Percentiles rank a stretch among this genome's conserved stretches.
Conservation (phyloP, 2,113 vertebrate genomes). For the Acanthochromis polyacanthus region DNA sequence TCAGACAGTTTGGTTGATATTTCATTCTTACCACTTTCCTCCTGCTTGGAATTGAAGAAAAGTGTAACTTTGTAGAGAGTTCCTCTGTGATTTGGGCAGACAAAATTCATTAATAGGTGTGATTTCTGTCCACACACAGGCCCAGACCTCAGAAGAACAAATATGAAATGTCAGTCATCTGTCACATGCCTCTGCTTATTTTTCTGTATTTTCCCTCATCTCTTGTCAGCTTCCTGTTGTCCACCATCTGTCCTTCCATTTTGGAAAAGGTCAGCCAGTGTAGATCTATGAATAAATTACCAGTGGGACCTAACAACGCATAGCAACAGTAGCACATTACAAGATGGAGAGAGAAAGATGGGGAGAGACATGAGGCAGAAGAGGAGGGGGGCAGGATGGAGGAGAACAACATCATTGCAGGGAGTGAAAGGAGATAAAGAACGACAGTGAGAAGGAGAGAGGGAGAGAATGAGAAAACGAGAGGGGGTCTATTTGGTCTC, state of each 20-base stretch:
- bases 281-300: constrained; percentile 63
- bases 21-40: too few species aligned
- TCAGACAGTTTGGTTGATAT: too few species aligned
- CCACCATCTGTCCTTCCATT: constrained; percentile 43
- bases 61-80: too few species aligned
- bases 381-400: not conserved
- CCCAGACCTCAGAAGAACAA: not conserved
- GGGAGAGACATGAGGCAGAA: constrained; percentile 12
- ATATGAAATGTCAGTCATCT: constrained; percentile 6
- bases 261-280: constrained; percentile 28
- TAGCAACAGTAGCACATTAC: constrained; percentile 5
- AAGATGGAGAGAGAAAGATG: constrained; percentile 16
- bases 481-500: constrained; percentile 66
- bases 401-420: constrained; percentile 11
- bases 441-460: not conserved
- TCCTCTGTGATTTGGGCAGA: not conserved
- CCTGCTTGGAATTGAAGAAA: too few species aligned
- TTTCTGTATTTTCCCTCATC: constrained; percentile 3
- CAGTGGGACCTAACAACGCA: constrained; percentile 31
- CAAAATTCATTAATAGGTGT: constrained; percentile 29
- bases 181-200: not conserved
- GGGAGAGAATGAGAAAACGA: constrained; percentile 18
- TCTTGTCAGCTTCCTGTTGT: constrained; percentile 27
- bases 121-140: constrained; percentile 22
- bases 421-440: constrained; percentile 28